Conservation (phyloP, 2,113 vertebrate genomes). For the Ceyx melanurus region DNA sequence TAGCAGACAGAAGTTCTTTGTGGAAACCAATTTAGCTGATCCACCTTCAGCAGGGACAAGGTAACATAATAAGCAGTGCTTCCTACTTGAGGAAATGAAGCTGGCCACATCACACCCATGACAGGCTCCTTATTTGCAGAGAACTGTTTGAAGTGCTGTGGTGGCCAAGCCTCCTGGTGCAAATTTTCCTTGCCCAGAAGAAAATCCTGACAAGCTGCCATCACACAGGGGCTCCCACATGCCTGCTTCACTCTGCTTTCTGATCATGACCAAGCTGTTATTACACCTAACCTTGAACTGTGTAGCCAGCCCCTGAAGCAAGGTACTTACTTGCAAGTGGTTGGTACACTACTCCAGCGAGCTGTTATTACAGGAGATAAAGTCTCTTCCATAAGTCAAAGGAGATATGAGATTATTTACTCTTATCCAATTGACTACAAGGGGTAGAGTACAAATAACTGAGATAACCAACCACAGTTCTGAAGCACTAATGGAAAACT, state of each 20-base stretch:
- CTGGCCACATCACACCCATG: not conserved
- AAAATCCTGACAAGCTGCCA: not conserved
- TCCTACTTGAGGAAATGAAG: not conserved
- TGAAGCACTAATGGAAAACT: not conserved
- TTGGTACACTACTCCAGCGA: not conserved
- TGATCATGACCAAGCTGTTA: not conserved
- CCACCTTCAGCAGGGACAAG: not conserved
- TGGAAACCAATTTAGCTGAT: not conserved
- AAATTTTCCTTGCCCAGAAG: not conserved
- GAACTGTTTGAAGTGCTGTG: not conserved
- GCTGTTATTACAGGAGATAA: not conserved
- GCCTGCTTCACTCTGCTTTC: not conserved
- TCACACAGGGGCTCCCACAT: accelerated
- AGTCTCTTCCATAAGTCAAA: not conserved
- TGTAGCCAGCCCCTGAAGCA: not conserved
- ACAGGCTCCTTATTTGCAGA: not conserved
- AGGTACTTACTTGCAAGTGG: not conserved
- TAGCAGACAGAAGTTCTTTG: not conserved
- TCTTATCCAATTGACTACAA: not conserved
- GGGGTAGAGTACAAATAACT: not conserved
- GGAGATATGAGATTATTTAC: not conserved
- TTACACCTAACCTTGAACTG: not conserved
- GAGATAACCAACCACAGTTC: not conserved
- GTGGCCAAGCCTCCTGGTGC: not conserved
- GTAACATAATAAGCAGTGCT: not conserved